Evolutionary conservation across 2,888 invertebrate genomes (phyloP).

Genomic region (Poecilobothrus nobilitatus): DNA sequence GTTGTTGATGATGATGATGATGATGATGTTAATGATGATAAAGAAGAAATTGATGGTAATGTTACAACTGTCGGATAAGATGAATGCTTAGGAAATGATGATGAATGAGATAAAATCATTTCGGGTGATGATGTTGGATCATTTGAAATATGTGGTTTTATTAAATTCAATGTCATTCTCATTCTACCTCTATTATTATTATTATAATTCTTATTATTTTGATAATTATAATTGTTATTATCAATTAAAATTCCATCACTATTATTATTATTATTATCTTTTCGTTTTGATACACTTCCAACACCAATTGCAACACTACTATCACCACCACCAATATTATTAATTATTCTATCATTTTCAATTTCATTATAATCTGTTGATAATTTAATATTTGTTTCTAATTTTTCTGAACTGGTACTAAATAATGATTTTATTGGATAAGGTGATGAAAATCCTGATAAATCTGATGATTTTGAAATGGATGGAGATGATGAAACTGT

Average conservation of each 20-base stretch:
- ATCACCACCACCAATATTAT: not conserved
- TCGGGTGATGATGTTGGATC: not conserved
- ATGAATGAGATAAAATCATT: conserved; percentile 8
- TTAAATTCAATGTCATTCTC: not conserved
- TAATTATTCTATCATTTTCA: not conserved
- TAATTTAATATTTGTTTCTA: conserved; percentile 23
- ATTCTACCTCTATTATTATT: not conserved
- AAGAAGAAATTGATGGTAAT: conserved; percentile 24
- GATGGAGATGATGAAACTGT: conserved; percentile 17
- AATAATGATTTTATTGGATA: conserved; percentile 19
- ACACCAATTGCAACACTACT: not conserved
- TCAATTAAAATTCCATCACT: too few species aligned
- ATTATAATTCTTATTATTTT: not conserved
- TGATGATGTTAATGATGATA: conserved; percentile 21
- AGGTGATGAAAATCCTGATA: conserved; percentile 24
- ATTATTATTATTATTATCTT: not conserved
- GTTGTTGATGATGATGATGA: conserved; percentile 22
- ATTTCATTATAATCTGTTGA: not conserved
- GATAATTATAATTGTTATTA: not conserved
- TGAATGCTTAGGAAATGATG: conserved; percentile 12
- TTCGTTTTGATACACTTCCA: not conserved
- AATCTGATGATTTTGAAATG: conserved; percentile 30
- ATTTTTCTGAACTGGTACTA: conserved; percentile 26
- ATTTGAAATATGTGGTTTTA: not conserved
- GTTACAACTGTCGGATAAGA: conserved; percentile 20